Percentiles rank a stretch among this genome's conserved stretches.
Evolutionary conservation across 2,797 vertebrate genomes (phyloP).

Genomic region (Euphonia xanthogaster): DNA sequence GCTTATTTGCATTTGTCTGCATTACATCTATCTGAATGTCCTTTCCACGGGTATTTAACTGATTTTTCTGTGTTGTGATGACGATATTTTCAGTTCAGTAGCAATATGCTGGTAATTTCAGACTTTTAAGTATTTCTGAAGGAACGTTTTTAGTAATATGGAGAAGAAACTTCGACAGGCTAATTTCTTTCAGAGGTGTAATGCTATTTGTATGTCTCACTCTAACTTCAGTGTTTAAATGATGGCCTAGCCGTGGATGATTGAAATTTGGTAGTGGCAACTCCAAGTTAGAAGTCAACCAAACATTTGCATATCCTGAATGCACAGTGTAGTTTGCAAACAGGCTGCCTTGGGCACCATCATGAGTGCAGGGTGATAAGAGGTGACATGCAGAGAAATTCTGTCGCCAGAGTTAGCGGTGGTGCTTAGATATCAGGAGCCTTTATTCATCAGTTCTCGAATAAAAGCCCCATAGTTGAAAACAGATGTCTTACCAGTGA

Average conservation of each 20-base stretch:
- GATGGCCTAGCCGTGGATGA: not conserved
- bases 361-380: not conserved
- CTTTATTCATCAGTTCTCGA: not conserved
- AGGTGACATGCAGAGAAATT: not conserved
- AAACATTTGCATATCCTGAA: not conserved
- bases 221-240: not conserved
- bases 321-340: not conserved
- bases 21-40: not conserved
- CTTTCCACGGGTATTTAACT: not conserved
- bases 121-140: not conserved
- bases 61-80: not conserved
- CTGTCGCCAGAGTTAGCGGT: not conserved
- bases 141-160: not conserved
- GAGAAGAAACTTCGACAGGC: not conserved
- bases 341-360: not conserved
- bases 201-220: not conserved
- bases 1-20: not conserved
- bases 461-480: constrained; percentile 24
- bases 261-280: not conserved
- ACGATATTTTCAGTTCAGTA: not conserved
- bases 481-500: constrained; percentile 24
- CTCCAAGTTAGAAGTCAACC: not conserved
- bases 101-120: not conserved
- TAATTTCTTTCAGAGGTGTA: not conserved
- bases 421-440: not conserved